Evolutionary conservation across 2,113 vertebrate species (phyloP), one percentile per base, ranked within the genome.

Genomic region (Misgurnus anguillicaudatus): DNA sequence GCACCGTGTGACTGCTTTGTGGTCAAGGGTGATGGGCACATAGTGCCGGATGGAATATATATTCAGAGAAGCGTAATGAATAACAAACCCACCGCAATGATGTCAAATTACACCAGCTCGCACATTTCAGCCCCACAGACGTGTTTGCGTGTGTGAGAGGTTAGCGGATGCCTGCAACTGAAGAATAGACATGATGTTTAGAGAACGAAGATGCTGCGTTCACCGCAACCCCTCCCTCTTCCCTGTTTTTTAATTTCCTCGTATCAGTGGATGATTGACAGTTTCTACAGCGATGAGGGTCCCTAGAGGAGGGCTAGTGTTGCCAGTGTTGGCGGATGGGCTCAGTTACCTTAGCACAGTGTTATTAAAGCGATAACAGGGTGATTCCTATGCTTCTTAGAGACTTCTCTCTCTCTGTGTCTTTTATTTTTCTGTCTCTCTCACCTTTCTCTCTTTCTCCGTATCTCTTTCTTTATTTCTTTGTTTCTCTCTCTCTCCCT

Each of bases 291-390:
- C 89, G 87, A 80, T 89, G 91, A 90, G 93, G 94, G 93, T 94
- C 94, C 93, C 93, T 86, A 85, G 93, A 90, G 94, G 93, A 90
- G 94, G 91, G 66, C 66, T 39, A 79, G 89, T 89, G 92, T 91
- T 93, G 88, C 93, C 87, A 87, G 91, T 93, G 93, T 93, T 91
- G 92, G 91, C 88, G 90, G 91, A 92, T 90, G 88, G 88, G 91
- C 92, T 93, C 91, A 89, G 92, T 94, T 93, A 93, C 94, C 94
- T 92, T 92, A 88, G 76, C 89, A 89, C 89, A 92, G 90, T 87
- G 86, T 95, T 94, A 94, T 94, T 94, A 94, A 94, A 95, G 91
- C 91, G 94, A 94, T 94, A 94, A 95, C 94, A 93, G 94, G 93
- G 93, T 94, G 94, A 94, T 94, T 94, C 92, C 92, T 91, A 84